These are phyloP conservation scores for Aythya baeri DNA, from an alignment of 2,113 vertebrate genomes.

Conservation along the genomic window DNA sequence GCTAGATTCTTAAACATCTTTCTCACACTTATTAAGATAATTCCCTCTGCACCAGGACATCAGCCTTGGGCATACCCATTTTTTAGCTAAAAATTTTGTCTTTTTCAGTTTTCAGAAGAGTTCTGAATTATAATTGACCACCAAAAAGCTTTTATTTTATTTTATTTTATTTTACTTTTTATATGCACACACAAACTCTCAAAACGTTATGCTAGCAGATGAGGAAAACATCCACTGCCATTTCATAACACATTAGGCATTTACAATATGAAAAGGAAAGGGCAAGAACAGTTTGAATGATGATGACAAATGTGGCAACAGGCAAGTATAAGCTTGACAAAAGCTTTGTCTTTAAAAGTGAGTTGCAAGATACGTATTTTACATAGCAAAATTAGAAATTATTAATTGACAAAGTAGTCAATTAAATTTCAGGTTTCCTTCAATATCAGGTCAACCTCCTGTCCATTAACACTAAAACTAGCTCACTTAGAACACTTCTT, in stretches of 20 bases:
- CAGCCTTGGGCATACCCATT: conserved; percentile 69
- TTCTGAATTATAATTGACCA: conserved; percentile 57
- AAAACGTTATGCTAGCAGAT: not conserved
- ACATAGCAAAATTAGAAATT: not conserved
- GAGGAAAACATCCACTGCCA: not conserved
- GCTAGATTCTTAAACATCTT: conserved; percentile 66
- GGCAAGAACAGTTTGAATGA: not conserved
- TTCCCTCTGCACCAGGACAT: conserved; percentile 69
- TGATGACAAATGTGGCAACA: not conserved
- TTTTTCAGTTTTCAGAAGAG: conserved; percentile 41
- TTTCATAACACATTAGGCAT: not conserved
- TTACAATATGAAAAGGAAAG: not conserved
- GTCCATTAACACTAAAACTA: not conserved
- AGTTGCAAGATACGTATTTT: not conserved
- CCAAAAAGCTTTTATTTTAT: not conserved
- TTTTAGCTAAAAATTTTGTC: conserved; percentile 70
- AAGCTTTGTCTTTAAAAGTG: not conserved
- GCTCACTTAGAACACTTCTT: not conserved
- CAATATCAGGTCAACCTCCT: not conserved
- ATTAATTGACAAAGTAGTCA: not conserved
- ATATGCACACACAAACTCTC: not conserved
- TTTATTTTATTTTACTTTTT: not conserved
- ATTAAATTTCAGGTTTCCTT: not conserved
- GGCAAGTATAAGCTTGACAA: not conserved
- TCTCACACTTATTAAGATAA: conserved; percentile 76